Evolutionary conservation across 2,113 vertebrate species (phyloP), one percentile per base, ranked within the genome.

Genomic region (Oophaga pumilio): DNA sequence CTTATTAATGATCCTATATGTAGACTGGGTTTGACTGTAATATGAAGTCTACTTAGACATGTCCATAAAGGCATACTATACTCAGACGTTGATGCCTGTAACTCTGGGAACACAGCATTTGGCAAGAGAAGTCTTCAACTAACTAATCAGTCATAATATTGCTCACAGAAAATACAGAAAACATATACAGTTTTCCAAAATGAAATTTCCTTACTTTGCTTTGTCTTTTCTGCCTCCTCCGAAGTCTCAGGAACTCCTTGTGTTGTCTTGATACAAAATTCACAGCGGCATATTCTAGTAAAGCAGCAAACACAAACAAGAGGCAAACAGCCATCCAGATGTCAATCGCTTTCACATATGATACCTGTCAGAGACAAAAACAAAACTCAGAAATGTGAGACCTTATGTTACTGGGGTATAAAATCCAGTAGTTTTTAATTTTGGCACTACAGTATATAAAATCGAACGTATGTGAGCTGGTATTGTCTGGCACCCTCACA

Each of bases 281-380:
- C 91, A 99, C 98, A 69, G 97, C 98, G 53, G 98, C 98, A 66
- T 99, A 99, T 92, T 99, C 98, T 90, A 99, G 93, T 90, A 99
- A 91, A 22, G 98, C 98, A 84, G 98, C 97, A 92, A 99, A 99
- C 90, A 99, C 98, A 89, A 99, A 99, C 91, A 99, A 96, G 90
- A 99, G 96, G 94, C 98, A 99, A 88, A 99, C 98, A 0, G 98
- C 98, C 98, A 99, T 99, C 98, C 98, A 99, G 92, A 99, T 98
- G 91, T 99, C 98, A 7, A 99, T 99, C 66, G 98, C 98, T 95
- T 99, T 99, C 90, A 99, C 98, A 0, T 99, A 99, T 84, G 98
- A 99, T 79, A 99, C 98, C 98, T 99, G 93, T 53, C 53, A 89
- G 89, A 88, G 4, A 92, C 22, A 89, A 64, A 64, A 89, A 73